Evolutionary conservation across 2,113 vertebrate species (phyloP).

Genomic region (Osmerus mordax): DNA sequence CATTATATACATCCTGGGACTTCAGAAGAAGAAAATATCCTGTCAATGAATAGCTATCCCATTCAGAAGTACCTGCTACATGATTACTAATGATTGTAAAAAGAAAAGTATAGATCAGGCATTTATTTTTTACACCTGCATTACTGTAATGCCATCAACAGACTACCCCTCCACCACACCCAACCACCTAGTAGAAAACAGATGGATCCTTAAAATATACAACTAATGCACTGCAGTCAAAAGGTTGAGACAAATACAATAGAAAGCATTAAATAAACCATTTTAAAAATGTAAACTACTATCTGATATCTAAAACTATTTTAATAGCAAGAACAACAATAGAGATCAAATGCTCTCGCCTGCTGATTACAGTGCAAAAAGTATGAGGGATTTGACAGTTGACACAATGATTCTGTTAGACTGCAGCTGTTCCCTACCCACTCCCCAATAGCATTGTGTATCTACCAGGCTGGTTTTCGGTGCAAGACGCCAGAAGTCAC

Average conservation of each 20-base stretch:
- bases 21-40: background rate
- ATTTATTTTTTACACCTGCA: too few relatives aligned
- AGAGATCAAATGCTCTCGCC: background rate
- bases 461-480: conserved; percentile 20
- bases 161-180: too few relatives aligned
- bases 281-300: background rate
- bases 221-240: too few relatives aligned
- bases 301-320: conserved; percentile 14
- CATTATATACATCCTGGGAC: conserved; percentile 26
- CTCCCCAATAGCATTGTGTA: conserved; percentile 22
- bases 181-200: too few relatives aligned
- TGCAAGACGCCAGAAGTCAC: background rate
- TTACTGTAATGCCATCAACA: too few relatives aligned
- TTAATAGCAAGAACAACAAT: conserved; percentile 39
- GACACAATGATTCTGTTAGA: conserved; percentile 40
- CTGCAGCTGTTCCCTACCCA: conserved; percentile 34
- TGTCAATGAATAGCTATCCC: background rate
- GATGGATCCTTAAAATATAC: too few relatives aligned
- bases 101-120: background rate
- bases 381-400: conserved; percentile 37
- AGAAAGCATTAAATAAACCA: background rate
- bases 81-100: background rate
- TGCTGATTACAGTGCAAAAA: conserved; percentile 27
- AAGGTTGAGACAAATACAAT: too few relatives aligned
- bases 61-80: background rate